Evolutionary conservation across 2,888 invertebrate species (phyloP).

Genomic region (Protodeltote pygarga): DNA sequence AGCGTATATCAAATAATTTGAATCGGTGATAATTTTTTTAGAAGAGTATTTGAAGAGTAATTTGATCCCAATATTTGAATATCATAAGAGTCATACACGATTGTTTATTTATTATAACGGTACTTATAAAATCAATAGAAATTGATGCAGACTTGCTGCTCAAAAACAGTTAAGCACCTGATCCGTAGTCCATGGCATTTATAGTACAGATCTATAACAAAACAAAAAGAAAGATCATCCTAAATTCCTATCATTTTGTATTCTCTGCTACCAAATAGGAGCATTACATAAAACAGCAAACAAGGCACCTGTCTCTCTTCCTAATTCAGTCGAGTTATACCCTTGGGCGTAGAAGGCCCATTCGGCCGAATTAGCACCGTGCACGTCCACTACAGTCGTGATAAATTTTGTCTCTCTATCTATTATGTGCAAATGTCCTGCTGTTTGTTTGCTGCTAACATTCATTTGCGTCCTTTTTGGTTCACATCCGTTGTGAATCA

Average conservation of each 20-base stretch:
- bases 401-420: slow-evolving; percentile 44
- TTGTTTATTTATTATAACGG: too few species aligned
- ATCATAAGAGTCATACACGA: too few species aligned
- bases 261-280: slow-evolving; percentile 9
- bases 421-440: slow-evolving; percentile 31
- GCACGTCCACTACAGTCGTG: slow-evolving; percentile 27
- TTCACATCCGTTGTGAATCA: neutral
- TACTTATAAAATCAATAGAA: too few species aligned
- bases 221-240: neutral
- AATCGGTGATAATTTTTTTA: too few species aligned
- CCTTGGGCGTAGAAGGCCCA: slow-evolving; percentile 42
- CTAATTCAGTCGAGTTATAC: slow-evolving; percentile 46
- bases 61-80: too few species aligned
- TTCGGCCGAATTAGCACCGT: slow-evolving; percentile 46
- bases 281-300: slow-evolving; percentile 2
- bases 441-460: slow-evolving; percentile 16
- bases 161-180: too few species aligned
- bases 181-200: too few species aligned
- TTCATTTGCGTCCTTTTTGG: slow-evolving; percentile 17
- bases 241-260: neutral
- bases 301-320: slow-evolving; percentile 40
- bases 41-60: too few species aligned
- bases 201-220: too few species aligned
- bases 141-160: too few species aligned
- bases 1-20: too few species aligned